Conservation (phyloP, 2,888 invertebrate species). For the Hofmannophila pseudospretella region DNA sequence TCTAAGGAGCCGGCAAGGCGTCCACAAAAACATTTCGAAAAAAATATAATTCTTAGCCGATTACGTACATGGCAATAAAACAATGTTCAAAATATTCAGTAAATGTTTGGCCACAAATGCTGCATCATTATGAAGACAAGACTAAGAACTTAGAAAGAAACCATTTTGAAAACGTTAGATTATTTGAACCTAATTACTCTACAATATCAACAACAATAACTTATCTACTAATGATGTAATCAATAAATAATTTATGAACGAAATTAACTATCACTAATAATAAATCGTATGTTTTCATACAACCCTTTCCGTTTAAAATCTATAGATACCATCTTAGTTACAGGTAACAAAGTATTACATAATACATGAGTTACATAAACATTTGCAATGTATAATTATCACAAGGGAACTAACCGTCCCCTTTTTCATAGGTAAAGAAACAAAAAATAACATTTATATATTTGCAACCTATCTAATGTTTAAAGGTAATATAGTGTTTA, state of each 20-base stretch:
- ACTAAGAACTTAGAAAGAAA: too few relatives aligned
- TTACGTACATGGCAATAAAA: too few relatives aligned
- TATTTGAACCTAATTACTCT: constrained; percentile 26
- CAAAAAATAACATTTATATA: constrained; percentile 10
- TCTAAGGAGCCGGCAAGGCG: constrained; percentile 12
- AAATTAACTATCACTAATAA: constrained; percentile 16
- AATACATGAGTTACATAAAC: not conserved
- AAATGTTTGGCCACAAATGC: too few relatives aligned
- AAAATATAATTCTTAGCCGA: too few relatives aligned
- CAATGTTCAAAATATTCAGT: too few relatives aligned
- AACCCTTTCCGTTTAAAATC: constrained; percentile 17
- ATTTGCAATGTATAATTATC: constrained; percentile 3
- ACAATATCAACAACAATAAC: constrained; percentile 33
- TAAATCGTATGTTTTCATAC: constrained; percentile 19
- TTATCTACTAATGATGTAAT: constrained; percentile 30
- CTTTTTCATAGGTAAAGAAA: constrained; percentile 8
- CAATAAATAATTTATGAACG: constrained; percentile 44
- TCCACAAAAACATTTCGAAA: not conserved
- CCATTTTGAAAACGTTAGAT: constrained; percentile 18
- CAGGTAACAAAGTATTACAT: not conserved
- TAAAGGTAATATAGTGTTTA: not conserved
- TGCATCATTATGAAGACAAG: too few relatives aligned
- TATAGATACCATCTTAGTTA: not conserved
- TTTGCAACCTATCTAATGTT: constrained; percentile 12
- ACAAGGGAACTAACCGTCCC: constrained; percentile 12